Conservation (phyloP, 2,797 vertebrate species). For the Brotula barbata region DNA sequence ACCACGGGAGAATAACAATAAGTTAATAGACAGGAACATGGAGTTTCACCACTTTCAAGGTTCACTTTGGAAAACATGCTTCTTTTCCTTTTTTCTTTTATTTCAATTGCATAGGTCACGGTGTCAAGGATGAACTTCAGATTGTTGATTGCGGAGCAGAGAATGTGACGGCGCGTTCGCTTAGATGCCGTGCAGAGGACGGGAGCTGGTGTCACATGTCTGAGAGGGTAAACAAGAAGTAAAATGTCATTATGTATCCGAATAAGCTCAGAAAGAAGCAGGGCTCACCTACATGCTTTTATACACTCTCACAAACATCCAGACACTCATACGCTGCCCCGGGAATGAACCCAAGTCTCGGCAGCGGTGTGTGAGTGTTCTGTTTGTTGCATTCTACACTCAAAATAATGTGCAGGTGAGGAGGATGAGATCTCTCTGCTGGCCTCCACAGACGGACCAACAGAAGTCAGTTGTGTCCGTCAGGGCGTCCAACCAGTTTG, state of each 20-base stretch:
- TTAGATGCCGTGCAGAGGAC: not conserved
- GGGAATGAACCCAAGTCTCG: no score
- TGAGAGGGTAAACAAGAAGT: not conserved
- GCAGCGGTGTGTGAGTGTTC: no score
- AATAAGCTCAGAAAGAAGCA: not conserved
- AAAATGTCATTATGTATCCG: not conserved
- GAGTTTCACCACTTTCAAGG: constrained; percentile 21
- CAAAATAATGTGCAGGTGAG: no score
- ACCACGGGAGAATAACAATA: not conserved
- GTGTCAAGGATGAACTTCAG: constrained; percentile 13
- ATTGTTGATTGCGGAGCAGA: not conserved
- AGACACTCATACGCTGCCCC: no score
- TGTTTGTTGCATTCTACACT: no score
- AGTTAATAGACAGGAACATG: constrained; percentile 7
- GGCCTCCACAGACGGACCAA: no score
- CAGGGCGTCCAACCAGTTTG: no score
- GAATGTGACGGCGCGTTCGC: constrained; percentile 4
- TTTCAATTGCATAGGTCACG: constrained; percentile 29
- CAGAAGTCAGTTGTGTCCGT: no score
- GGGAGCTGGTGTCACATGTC: not conserved
- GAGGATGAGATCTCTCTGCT: no score
- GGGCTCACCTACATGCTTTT: not conserved
- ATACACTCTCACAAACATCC: no score
- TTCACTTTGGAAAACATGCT: constrained; percentile 13
- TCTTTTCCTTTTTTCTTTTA: no score